Evolutionary conservation across 2,113 vertebrate species (phyloP).

Genomic region (Anhinga anhinga): DNA sequence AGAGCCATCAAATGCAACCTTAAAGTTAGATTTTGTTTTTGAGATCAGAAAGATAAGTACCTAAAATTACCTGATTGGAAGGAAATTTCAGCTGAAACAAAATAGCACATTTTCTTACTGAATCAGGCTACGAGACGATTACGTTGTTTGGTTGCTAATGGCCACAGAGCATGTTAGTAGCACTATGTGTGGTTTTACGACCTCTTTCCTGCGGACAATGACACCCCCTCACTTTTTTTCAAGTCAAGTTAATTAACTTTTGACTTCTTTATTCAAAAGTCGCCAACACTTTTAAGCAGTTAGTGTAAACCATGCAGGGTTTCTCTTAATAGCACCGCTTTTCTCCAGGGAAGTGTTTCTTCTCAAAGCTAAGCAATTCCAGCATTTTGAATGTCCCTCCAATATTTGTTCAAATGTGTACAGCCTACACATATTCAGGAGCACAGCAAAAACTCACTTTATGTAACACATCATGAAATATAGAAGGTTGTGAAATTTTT

Average conservation of each 20-base stretch:
- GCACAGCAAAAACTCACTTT: not conserved
- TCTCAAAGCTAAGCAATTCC: not conserved
- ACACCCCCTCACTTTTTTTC: not conserved
- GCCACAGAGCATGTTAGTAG: not conserved
- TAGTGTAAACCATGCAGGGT: not conserved
- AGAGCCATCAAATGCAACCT: not conserved
- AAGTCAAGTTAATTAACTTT: not conserved
- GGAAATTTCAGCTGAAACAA: not conserved
- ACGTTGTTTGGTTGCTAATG: fast-evolving
- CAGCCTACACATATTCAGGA: not conserved
- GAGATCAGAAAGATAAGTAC: not conserved
- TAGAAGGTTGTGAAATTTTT: not conserved
- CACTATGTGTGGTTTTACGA: fast-evolving
- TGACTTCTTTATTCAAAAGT: not conserved
- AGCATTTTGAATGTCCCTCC: not conserved
- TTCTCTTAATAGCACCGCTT: not conserved
- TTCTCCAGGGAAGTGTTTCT: not conserved
- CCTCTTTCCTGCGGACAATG: not conserved
- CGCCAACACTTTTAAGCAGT: not conserved
- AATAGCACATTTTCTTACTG: not conserved
- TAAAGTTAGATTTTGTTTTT: not conserved
- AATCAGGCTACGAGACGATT: not conserved
- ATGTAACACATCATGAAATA: not conserved
- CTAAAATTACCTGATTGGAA: not conserved
- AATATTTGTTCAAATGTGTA: not conserved